Evolutionary conservation across 2,113 vertebrate genomes (phyloP).

Genomic region (Crotophaga sulcirostris): DNA sequence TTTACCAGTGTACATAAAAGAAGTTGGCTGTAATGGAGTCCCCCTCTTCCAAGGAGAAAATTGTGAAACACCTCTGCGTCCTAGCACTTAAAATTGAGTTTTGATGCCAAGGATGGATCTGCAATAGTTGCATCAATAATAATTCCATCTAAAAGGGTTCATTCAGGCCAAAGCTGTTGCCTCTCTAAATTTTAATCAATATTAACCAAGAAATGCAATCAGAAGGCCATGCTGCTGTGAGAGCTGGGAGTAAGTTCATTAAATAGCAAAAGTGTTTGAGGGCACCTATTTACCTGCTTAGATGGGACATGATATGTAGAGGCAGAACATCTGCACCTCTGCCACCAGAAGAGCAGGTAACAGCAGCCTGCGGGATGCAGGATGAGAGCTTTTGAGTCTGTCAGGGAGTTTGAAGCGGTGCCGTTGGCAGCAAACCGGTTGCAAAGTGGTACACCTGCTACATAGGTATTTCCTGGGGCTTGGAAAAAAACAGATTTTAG

Average conservation of each 20-base stretch:
- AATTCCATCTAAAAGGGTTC: not conserved
- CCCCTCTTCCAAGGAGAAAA: not conserved
- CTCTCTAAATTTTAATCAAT: not conserved
- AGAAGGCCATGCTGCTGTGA: not conserved
- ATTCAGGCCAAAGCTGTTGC: not conserved
- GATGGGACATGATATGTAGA: not conserved
- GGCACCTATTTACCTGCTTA: not conserved
- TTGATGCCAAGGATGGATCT: not conserved
- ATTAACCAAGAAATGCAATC: not conserved
- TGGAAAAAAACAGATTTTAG: not conserved
- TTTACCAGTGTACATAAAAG: fast-evolving
- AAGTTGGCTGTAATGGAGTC: fast-evolving
- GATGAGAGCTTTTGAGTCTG: not conserved
- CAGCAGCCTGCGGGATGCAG: not conserved
- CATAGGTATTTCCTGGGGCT: not conserved
- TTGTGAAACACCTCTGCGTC: not conserved
- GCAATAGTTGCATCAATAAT: not conserved
- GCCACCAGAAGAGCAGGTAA: not conserved
- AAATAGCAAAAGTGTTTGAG: not conserved
- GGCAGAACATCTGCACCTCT: not conserved
- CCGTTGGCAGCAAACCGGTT: not conserved
- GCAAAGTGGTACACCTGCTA: not conserved
- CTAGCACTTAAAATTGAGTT: not conserved
- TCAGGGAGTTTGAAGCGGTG: not conserved
- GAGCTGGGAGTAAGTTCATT: not conserved